Evolutionary conservation across 1,140 invertebrate species (phyloP), one percentile per base, ranked within the genome.

Genomic region (Bicyclus anynana): DNA sequence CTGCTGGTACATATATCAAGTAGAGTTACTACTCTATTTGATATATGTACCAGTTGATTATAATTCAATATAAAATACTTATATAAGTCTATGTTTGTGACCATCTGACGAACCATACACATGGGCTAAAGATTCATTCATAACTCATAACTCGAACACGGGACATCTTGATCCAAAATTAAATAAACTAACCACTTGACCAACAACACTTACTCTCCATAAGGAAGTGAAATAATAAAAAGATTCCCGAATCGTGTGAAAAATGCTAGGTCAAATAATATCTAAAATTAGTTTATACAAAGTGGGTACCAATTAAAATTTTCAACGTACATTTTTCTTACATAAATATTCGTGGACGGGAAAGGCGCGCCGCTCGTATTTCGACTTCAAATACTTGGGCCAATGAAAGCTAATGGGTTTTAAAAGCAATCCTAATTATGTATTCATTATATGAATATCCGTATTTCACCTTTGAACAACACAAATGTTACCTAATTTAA

Each of bases 331-430:
- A 40, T 5, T 40, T 40, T 40, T 17, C 37, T 40, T 40, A 14
- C 12, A 40, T 5, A 16, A 40, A 40, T 16, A 40, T 40, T 16
- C 37, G 13, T 9, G n/a, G 26, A 10, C 20, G 21, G 14, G 13
- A 13, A 38, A 51, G 13, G 37, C 4, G 7, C 37, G 35, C 3
- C 13, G 17, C 37, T 16, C 29, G 27, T 37, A 37, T 37, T 50
- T 35, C 48, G 48, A 37, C 33, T 37, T 50, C 50, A 52, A 52
- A 52, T 40, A 16, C 21, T 23, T 16, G 35, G n/a, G 13, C 12
- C 52, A 35, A 46, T 46, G 37, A 59, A 52, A 47, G 56, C 46
- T 50, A 52, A 59, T 59, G 50, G 49, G 20, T 18, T 18, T 47
- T 52, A 46, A 52, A 26, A 59, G 49, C 10, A 37, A 51, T 29